Conservation (phyloP, 35 echinoderm and acorn worm genomes). For the Acanthaster planci region DNA sequence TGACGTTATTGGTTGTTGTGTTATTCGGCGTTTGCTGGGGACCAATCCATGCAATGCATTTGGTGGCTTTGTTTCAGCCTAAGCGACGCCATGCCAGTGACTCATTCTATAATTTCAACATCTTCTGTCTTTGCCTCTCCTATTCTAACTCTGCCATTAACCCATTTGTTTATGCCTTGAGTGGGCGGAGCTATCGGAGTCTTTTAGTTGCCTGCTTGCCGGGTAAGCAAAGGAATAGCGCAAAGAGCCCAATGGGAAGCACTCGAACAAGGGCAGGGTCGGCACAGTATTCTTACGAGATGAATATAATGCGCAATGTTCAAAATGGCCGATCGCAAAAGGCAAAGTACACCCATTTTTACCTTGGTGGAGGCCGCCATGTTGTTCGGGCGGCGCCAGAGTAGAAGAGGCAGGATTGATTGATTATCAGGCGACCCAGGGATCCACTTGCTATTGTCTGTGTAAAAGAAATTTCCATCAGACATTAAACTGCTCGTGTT, state of each 20-base stretch:
- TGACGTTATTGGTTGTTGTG: conserved; percentile 89
- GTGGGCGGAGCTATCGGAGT: conserved; percentile 78
- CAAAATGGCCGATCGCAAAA: conserved; percentile 8
- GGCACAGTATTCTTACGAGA: conserved; percentile 1
- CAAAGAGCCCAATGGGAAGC: not conserved
- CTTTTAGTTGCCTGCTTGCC: conserved; percentile 47
- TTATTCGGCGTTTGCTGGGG: conserved; percentile 95
- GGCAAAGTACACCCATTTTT: not conserved
- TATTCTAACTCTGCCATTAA: conserved; percentile 95
- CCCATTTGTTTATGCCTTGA: conserved; percentile 96
- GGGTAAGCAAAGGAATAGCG: not conserved
- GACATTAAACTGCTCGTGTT: no score
- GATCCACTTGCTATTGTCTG: no score
- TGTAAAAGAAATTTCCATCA: no score
- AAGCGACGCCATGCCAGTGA: not conserved
- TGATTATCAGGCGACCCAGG: no score
- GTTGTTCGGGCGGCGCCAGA: not conserved
- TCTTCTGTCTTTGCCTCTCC: conserved; percentile 85
- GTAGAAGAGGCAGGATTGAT: not conserved
- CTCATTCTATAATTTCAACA: conserved; percentile 40
- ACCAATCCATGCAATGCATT: conserved; percentile 82
- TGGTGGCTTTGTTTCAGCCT: conserved; percentile 52
- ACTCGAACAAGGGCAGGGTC: not conserved
- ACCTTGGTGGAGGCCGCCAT: not conserved
- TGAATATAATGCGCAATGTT: conserved; percentile 15